Evolutionary conservation across 1,140 invertebrate species (phyloP), one percentile per base, ranked within the genome.

Genomic region (Steinernema feltiae): DNA sequence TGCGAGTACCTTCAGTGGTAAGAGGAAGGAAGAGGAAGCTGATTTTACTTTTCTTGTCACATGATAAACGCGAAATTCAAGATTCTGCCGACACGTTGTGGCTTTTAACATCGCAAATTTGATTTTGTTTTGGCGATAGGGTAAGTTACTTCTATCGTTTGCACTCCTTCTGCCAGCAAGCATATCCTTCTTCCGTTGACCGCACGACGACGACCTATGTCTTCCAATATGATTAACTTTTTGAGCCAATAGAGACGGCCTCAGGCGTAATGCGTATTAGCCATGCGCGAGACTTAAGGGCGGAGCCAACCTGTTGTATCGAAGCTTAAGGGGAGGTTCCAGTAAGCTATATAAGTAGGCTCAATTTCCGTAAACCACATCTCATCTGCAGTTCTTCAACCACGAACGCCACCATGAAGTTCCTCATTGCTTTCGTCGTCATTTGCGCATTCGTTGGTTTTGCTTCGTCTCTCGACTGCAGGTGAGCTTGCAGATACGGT

Each of bases 391-490:
- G n/a, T n/a, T 63, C 53, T 63, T 3, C 53, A 21, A 63, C 7
- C 41, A 12, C 7, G n/a, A 63, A 15, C 53, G 53, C 53, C 24
- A 63, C 53, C 53, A 63, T 63, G 53, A 63, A 63, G 53, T 17
- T 21, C 24, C 3, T 63, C 53, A 27, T 27, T 21, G 53, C 24
- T 15, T 21, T 74, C 35, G 53, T 78, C 48, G 46, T 77, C 29
- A 48, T 77, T 32, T 21, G 69, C 17, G 27, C 63, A n/a, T n/a
- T 77, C 18, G 21, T 78, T 12, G 21, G 63, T 18, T 0, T 77
- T 32, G 32, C 69, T 0, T 30, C 48, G 15, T 53, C 76, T 17
- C 53, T 77, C 12, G 76, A 77, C 63, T 77, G 76, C 76, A 77
- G 76, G 76, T 77, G 70, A 30, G 18, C 53, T 12, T 21, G 18